Evolutionary conservation across 2,113 vertebrate genomes (phyloP).

Genomic region (Jacana jacana): DNA sequence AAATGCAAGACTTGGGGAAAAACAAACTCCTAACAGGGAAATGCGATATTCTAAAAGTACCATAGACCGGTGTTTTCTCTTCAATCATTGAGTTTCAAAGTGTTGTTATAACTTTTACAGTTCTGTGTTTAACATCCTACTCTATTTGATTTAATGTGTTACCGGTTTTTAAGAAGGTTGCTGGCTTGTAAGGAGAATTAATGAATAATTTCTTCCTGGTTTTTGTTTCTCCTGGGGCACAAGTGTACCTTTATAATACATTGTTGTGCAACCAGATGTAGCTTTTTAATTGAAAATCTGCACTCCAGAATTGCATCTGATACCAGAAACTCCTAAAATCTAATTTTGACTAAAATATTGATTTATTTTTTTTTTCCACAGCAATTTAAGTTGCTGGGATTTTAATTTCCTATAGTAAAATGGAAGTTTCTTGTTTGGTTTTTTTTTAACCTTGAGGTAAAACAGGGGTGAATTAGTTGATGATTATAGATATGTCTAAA

Average conservation of each 20-base stretch:
- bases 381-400: background rate
- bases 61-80: background rate
- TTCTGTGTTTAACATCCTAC: background rate
- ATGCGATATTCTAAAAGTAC: background rate
- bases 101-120: background rate
- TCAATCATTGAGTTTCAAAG: background rate
- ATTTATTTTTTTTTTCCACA: constrained; percentile 6
- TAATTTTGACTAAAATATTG: background rate
- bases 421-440: background rate
- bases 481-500: background rate
- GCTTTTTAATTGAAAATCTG: background rate
- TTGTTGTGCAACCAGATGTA: background rate
- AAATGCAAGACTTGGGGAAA: background rate
- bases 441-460: background rate
- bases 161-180: background rate
- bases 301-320: background rate
- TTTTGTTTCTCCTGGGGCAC: background rate
- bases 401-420: background rate
- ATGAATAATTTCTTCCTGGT: background rate
- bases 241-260: background rate
- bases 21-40: background rate
- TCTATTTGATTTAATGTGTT: background rate
- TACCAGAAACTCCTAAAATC: background rate
- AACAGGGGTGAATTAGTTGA: background rate
- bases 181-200: background rate